phyloP scores from a whole-genome alignment of 2,797 vertebrate genomes.

The Columba guinea region DNA sequence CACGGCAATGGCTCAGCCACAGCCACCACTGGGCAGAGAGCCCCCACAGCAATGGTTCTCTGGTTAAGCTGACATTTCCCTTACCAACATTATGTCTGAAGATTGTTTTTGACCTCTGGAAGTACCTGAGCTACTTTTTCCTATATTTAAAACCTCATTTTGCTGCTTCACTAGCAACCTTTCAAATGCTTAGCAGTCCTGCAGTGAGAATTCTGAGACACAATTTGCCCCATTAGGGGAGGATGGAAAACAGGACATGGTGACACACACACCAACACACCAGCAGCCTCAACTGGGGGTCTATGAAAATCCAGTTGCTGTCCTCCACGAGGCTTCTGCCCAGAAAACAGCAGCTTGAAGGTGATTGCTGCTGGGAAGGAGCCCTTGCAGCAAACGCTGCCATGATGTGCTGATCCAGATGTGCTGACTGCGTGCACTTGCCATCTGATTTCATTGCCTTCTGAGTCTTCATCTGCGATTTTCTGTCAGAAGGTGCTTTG shows the following conservation, averaged over 20 bases:
- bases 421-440: neutral
- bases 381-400: neutral
- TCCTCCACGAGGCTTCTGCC: neutral
- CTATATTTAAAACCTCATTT: neutral
- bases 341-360: neutral
- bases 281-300: neutral
- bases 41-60: neutral
- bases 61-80: neutral
- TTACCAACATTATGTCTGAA: neutral
- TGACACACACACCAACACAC: neutral
- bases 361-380: neutral
- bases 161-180: neutral
- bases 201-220: neutral
- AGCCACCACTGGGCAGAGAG: neutral
- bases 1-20: neutral
- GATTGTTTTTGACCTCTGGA: neutral
- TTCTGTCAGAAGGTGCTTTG: neutral
- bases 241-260: neutral
- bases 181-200: neutral
- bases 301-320: neutral
- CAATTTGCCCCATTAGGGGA: neutral
- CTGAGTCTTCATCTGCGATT: neutral
- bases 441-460: neutral
- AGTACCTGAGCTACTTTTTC: neutral
- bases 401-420: neutral